Conservation (phyloP, 2,113 vertebrate genomes). For the Ovis aries region DNA sequence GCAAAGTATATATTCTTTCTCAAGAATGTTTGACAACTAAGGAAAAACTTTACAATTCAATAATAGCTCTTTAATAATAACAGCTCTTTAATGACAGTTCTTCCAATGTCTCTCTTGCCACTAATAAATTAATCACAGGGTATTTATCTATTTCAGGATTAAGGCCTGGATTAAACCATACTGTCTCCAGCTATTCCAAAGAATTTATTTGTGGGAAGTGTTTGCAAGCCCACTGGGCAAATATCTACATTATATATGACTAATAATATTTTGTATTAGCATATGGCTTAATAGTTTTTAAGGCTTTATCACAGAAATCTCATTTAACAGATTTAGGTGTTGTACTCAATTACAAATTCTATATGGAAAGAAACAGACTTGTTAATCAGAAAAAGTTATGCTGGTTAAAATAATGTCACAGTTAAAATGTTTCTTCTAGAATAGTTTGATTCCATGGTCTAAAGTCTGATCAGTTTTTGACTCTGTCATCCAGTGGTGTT, state of each 20-base stretch:
- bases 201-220: not conserved
- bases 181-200: not conserved
- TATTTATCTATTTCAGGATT: slow-evolving; percentile 1
- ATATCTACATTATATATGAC: not conserved
- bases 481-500: not conserved
- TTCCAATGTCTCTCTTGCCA: not conserved
- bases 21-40: slow-evolving; percentile 22
- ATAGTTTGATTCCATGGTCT: not conserved
- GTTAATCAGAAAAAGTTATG: not conserved
- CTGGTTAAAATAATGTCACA: slow-evolving; percentile 21
- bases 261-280: slow-evolving; percentile 3
- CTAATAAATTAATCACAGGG: not conserved
- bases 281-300: slow-evolving; percentile 7
- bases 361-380: slow-evolving; percentile 15
- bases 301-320: slow-evolving; percentile 9
- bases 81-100: not conserved
- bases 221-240: slow-evolving; percentile 1
- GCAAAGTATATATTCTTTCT: not conserved
- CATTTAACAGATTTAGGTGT: not conserved
- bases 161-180: not conserved
- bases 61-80: not conserved
- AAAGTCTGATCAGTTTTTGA: not conserved
- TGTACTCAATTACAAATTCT: slow-evolving; percentile 2
- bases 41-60: slow-evolving; percentile 2
- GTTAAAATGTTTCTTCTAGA: slow-evolving; percentile 1